Evolutionary conservation across 2,113 vertebrate genomes (phyloP).

Genomic region (Neopipo cinnamomea): DNA sequence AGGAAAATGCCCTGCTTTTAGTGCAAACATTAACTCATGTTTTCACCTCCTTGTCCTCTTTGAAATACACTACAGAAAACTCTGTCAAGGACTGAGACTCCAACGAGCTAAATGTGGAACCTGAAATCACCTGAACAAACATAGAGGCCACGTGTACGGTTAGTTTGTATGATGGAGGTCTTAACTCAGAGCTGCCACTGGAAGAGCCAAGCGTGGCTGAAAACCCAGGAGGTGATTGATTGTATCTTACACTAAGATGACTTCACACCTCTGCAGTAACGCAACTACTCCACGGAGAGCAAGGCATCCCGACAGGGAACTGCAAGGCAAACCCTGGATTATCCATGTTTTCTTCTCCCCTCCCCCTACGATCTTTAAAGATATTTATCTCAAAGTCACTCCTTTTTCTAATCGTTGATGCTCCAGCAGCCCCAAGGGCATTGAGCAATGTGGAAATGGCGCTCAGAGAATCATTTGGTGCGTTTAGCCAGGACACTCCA

Average conservation of each 20-base stretch:
- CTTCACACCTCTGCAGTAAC: neutral
- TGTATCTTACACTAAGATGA: neutral
- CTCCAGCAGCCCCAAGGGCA: slow-evolving; percentile 11
- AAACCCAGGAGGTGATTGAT: neutral
- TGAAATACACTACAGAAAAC: neutral
- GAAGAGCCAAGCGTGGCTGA: neutral
- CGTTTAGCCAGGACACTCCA: neutral
- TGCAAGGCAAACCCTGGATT: neutral
- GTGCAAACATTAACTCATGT: neutral
- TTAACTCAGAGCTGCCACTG: neutral
- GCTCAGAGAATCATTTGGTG: neutral
- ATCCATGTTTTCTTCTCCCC: neutral
- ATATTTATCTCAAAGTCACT: neutral
- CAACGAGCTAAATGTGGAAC: neutral
- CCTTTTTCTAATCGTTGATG: neutral
- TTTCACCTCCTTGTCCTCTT: neutral
- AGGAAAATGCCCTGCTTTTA: neutral
- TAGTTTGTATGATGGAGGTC: neutral
- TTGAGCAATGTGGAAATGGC: slow-evolving; percentile 35
- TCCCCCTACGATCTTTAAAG: neutral
- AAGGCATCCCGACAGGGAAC: neutral
- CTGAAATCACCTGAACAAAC: neutral
- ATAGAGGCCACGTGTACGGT: neutral
- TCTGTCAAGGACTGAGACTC: neutral
- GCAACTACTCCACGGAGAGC: neutral